Conservation (phyloP, 2,113 vertebrate genomes). For the Pelvicachromis taeniatus region DNA sequence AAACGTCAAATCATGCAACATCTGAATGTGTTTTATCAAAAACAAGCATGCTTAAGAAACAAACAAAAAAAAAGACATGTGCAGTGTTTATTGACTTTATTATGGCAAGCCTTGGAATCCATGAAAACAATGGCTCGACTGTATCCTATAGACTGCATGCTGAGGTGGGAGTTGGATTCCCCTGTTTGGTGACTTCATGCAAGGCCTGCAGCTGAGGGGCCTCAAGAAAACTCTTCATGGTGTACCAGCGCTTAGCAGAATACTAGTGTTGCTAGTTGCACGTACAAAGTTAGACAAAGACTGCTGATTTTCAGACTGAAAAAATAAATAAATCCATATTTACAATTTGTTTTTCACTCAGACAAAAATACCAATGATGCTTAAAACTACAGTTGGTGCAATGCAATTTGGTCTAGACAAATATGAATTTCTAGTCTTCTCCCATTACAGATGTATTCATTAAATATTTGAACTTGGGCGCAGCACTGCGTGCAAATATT, state of each 20-base stretch:
- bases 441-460: conserved; percentile 23
- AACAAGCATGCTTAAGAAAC: background rate
- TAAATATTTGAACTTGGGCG: conserved; percentile 74
- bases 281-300: background rate
- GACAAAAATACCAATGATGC: background rate
- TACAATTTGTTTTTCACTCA: background rate
- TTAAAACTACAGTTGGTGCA: background rate
- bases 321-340: no score
- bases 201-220: conserved; percentile 34
- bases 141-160: conserved; percentile 57
- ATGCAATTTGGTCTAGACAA: background rate
- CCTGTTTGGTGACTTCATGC: conserved; percentile 44
- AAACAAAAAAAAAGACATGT: background rate
- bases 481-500: conserved; percentile 63
- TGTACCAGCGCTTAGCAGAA: background rate
- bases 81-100: background rate
- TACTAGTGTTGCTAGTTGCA: background rate
- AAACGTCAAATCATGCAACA: background rate
- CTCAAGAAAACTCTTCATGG: conserved; percentile 31
- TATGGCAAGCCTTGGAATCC: conserved; percentile 31
- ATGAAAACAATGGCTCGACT: conserved; percentile 59
- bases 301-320: background rate
- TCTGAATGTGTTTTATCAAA: background rate
- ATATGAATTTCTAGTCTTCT: background rate
- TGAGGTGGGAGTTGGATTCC: conserved; percentile 68